Base-by-base conservation (phyloP, 2,113 vertebrate species). In the Indicator indicator region DNA sequence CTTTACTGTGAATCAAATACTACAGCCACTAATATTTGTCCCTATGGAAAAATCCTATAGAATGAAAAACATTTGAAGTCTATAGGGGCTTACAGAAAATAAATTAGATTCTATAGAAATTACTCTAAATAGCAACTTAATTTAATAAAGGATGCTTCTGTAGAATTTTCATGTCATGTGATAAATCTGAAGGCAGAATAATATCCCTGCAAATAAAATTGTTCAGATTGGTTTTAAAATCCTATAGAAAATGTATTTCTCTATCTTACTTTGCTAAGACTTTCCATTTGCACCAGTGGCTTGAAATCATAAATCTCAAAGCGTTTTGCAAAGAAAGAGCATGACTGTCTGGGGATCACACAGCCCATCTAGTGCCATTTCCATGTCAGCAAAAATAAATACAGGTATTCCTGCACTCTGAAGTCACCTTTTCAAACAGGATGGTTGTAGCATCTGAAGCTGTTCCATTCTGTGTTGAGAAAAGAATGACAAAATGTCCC, bases 21-120 rank as follows among this genome's bases (percentile, higher is more conserved):
- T 94, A 70, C 58, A 90, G 58, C 56, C 11, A 17, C 89, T 83
- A 94, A 84, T 93, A 91, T 75, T 62, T 90, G 48, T 83, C 89
- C 82, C 85, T 62, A 58, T 44, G 80, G 91, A 94, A 54, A 91
- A 91, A 95, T 93, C 65, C 62, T 94, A 86, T 58, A 91, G 69
- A 86, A 93, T 28, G 75, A 54, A 94, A 83, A 77, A 60, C 33
- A 20, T 42, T 15, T 89, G 56, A 96, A 94, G 54, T 11, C 85
- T 94, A 72, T 74, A 78, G 72, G 56, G 69, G 4, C 74, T 95
- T 94, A 83, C 50, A 88, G 69, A 91, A 91, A 95, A 86, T 94
- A 91, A 94, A 94, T 78, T 75, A 44, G 62, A 77, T 93, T 94
- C 91, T 94, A 93, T 93, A 95, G 89, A 95, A 95, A 93, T 94